These are phyloP conservation scores for Drosophila melanogaster DNA, from an alignment of 1,140 invertebrate species.

Conservation along the genomic window Release_6_plus_ISO1_MT NT_037436.4:7476501-7477000, in stretches of 20 bases:
- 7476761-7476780: constrained; percentile 64
- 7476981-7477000: constrained; percentile 75
- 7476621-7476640: constrained; percentile 81
- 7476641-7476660: constrained; percentile 81
- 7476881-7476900: constrained; percentile 56
- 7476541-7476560: constrained; percentile 70
- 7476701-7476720: constrained; percentile 64
- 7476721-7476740: constrained; percentile 78
- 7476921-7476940: constrained; percentile 45
- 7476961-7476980: constrained; percentile 35
- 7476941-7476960: constrained; percentile 79
- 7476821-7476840: constrained; percentile 71
- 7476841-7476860: constrained; percentile 65
- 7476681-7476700: constrained; percentile 45
- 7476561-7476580: constrained; percentile 35
- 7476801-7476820: constrained; percentile 73
- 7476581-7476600: constrained; percentile 25
- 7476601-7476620: constrained; percentile 55
- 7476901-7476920: not conserved
- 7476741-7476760: constrained; percentile 66
- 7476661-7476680: constrained; percentile 70
- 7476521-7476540: constrained; percentile 77
- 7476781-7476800: constrained; percentile 76
- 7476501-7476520: constrained; percentile 72
- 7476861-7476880: constrained; percentile 78